Base-by-base conservation (phyloP, 2,888 invertebrate genomes). In the Trichopoda pennipes region DNA sequence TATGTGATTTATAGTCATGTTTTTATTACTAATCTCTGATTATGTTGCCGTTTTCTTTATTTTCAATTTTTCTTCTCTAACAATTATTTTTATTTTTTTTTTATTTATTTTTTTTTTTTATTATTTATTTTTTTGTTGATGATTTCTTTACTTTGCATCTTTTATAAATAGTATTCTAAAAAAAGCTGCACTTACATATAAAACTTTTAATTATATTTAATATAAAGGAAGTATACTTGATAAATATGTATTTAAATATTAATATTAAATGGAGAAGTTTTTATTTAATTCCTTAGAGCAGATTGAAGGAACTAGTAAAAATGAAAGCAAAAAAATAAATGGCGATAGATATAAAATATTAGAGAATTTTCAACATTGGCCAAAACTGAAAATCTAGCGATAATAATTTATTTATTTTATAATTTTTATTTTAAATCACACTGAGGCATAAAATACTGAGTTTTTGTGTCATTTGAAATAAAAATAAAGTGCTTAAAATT, bases 151-250 rank as follows among this genome's bases (percentile, higher is more conserved):
- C 60, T 53, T 58, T 28, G 74, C 32, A 55, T 68, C 68, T 73
- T 73, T 60, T 53, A 58, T 75, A 60, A 58, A 75, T 55, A 14
- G 35, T 35, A 60, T 63, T 77, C 44, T 68, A 77, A 72, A 79
- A 63, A 60, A 60, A 66, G 72, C 70, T 55, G 53, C 23, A 58
- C 63, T 79, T 79, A 77, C 44, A 77, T 63, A 51, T 8, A 77
- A 44, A 35, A n/a, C n/a, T 21, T 47, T 42, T 44, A 73, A 61
- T 68, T 58, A 81, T 81, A 73, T 81, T 81, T 58, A 61, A 81
- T 81, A 77, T 81, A 81, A 81, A 77, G 81, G 77, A 81, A 81
- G 81, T 77, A 81, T 73, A 79, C 60, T 51, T 73, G 66, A 66
- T 60, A 63, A 64, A 51, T 58, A 35, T 56, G 35, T 56, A 38